Conservation (phyloP, 2,797 vertebrate genomes). For the Halcyon leucocephala region DNA sequence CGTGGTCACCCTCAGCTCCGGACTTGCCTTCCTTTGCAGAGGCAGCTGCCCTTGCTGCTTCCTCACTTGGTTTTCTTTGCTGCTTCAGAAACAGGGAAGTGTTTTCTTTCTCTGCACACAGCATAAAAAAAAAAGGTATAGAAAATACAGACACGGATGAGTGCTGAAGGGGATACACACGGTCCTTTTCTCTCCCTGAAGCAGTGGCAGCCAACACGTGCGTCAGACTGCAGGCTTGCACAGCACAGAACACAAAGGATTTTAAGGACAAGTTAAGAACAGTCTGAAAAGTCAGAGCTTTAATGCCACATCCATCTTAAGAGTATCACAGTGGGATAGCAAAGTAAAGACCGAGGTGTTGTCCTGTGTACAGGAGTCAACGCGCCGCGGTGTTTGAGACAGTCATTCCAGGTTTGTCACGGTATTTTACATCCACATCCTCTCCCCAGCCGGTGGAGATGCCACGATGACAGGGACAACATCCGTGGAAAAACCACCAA, state of each 20-base stretch:
- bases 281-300: not conserved
- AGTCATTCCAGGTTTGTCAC: not conserved
- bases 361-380: not conserved
- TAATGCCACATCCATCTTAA: not conserved
- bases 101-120: not conserved
- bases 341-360: not conserved
- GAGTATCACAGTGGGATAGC: not conserved
- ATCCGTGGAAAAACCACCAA: not conserved
- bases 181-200: not conserved
- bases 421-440: not conserved
- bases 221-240: not conserved
- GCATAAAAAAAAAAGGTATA: not conserved
- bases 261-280: not conserved
- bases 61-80: not conserved
- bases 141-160: not conserved
- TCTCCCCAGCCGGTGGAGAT: not conserved
- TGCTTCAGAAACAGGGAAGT: not conserved
- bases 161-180: not conserved
- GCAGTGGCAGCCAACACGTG: not conserved
- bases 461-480: not conserved
- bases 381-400: not conserved
- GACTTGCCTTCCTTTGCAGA: not conserved
- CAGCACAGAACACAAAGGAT: not conserved
- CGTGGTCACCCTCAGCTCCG: constrained; percentile 18
- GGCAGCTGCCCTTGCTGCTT: not conserved